phyloP scores from a whole-genome alignment of 2,797 vertebrate species.

The Crocodylus rhombifer region DNA sequence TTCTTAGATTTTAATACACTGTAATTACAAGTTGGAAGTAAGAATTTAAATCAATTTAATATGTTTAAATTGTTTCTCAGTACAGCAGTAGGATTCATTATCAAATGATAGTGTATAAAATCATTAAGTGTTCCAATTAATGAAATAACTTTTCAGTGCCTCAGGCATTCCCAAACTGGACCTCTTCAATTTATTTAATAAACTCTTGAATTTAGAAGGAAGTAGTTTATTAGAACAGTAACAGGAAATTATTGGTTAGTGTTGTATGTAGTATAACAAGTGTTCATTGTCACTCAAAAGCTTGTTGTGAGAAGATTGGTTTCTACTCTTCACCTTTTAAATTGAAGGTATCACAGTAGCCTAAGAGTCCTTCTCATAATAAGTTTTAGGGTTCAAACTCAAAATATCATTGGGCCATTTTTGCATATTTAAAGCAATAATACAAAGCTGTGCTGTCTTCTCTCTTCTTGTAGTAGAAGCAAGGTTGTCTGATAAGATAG shows the following conservation, averaged over 20 bases:
- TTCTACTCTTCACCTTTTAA: slow-evolving; percentile 58
- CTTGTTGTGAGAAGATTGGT: slow-evolving; percentile 68
- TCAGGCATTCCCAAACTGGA: slow-evolving; percentile 34
- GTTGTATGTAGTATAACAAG: slow-evolving; percentile 46
- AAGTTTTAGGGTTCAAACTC: slow-evolving; percentile 65
- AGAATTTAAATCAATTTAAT: neutral
- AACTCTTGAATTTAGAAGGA: slow-evolving; percentile 62
- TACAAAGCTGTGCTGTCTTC: slow-evolving; percentile 17
- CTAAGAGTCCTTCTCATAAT: slow-evolving; percentile 56
- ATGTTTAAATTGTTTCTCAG: neutral
- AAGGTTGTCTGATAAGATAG: neutral
- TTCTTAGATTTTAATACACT: neutral
- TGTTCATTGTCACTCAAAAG: slow-evolving; percentile 54
- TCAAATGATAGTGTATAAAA: neutral
- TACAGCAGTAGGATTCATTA: slow-evolving; percentile 1
- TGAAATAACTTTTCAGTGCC: slow-evolving; percentile 48
- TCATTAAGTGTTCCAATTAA: slow-evolving; percentile 22
- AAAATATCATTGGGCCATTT: slow-evolving; percentile 57
- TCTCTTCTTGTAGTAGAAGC: slow-evolving; percentile 8
- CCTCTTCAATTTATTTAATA: slow-evolving; percentile 41
- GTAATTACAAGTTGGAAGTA: neutral
- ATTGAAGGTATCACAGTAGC: slow-evolving; percentile 54
- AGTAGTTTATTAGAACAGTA: slow-evolving; percentile 68
- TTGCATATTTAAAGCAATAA: slow-evolving; percentile 39
- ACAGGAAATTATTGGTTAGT: slow-evolving; percentile 56